These are phyloP conservation scores for Yponomeuta sedellus DNA, from an alignment of 2,888 invertebrate species.

Conservation along the genomic window DNA sequence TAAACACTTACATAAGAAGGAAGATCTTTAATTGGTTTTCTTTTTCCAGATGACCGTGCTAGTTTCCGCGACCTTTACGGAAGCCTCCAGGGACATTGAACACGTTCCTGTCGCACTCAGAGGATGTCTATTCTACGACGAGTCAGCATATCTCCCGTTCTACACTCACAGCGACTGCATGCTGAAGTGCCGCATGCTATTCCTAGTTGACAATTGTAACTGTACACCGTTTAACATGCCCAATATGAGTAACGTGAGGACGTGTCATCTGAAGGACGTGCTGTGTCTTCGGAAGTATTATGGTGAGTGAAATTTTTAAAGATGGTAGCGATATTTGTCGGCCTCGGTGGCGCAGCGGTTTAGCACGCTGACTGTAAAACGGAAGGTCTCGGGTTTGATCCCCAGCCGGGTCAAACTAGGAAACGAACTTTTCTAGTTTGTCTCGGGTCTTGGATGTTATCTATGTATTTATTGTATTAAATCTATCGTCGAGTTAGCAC, in stretches of 20 bases:
- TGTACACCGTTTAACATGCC: conserved; percentile 78
- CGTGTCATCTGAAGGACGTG: conserved; percentile 71
- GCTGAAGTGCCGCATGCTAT: conserved; percentile 73
- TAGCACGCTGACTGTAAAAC: too few relatives aligned
- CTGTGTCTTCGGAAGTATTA: conserved; percentile 61
- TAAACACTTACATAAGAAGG: neutral
- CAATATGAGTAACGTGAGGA: conserved; percentile 45
- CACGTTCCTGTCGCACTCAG: conserved; percentile 58
- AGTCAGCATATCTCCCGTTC: conserved; percentile 57
- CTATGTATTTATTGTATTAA: too few relatives aligned
- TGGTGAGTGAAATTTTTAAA: conserved; percentile 38
- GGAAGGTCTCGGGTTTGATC: too few relatives aligned
- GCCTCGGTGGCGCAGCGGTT: too few relatives aligned
- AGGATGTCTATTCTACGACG: conserved; percentile 76
- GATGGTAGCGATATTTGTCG: conserved; percentile 6
- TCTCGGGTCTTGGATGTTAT: too few relatives aligned
- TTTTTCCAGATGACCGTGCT: conserved; percentile 52
- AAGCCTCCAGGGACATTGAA: conserved; percentile 64
- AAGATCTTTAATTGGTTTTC: neutral
- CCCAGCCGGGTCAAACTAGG: too few relatives aligned
- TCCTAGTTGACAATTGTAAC: conserved; percentile 66
- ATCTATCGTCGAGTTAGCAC: too few relatives aligned
- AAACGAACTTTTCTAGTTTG: too few relatives aligned
- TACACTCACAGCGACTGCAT: conserved; percentile 78
- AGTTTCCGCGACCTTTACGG: conserved; percentile 60